Conservation (phyloP, 2,888 invertebrate species). For the Eudemis profundana region DNA sequence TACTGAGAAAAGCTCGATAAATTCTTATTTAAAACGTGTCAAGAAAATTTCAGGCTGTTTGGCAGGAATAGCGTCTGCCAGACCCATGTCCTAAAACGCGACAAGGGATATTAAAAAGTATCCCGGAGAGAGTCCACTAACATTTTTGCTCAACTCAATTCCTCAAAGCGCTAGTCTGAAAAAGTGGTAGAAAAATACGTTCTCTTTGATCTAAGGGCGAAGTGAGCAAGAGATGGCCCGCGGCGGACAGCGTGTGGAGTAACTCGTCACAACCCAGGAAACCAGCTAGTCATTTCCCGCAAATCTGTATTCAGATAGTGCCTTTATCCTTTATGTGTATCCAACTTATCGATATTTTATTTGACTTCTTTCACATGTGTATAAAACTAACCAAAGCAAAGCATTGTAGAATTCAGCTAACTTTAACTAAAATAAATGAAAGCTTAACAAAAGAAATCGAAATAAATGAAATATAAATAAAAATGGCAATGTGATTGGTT, state of each 20-base stretch:
- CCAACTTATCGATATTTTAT: background rate
- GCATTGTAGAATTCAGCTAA: too few relatives aligned
- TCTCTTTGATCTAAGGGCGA: slow-evolving; percentile 29
- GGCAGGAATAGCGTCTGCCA: slow-evolving; percentile 25
- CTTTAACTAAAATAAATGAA: background rate
- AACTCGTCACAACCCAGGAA: background rate
- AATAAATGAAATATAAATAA: slow-evolving; percentile 9
- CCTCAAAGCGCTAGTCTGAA: slow-evolving; percentile 7
- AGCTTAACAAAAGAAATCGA: background rate
- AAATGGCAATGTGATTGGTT: slow-evolving; percentile 7
- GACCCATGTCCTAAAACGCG: slow-evolving; percentile 33
- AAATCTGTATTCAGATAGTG: background rate
- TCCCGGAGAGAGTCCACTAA: slow-evolving; percentile 33
- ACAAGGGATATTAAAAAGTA: slow-evolving; percentile 41
- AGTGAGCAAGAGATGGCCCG: slow-evolving; percentile 32
- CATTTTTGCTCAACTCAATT: slow-evolving; percentile 32
- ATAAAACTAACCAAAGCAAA: too few relatives aligned
- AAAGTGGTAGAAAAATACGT: slow-evolving; percentile 16
- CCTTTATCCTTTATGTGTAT: background rate
- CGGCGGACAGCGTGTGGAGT: slow-evolving; percentile 3
- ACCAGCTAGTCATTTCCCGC: background rate
- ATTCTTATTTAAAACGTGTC: slow-evolving; percentile 29
- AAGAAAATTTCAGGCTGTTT: slow-evolving; percentile 27
- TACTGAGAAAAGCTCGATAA: slow-evolving; percentile 8
- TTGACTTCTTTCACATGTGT: too few relatives aligned